Percentiles rank a stretch among this genome's conserved stretches.
phyloP scores from a whole-genome alignment of 2,113 vertebrate genomes.

The cattle (Bos taurus) region DNA sequence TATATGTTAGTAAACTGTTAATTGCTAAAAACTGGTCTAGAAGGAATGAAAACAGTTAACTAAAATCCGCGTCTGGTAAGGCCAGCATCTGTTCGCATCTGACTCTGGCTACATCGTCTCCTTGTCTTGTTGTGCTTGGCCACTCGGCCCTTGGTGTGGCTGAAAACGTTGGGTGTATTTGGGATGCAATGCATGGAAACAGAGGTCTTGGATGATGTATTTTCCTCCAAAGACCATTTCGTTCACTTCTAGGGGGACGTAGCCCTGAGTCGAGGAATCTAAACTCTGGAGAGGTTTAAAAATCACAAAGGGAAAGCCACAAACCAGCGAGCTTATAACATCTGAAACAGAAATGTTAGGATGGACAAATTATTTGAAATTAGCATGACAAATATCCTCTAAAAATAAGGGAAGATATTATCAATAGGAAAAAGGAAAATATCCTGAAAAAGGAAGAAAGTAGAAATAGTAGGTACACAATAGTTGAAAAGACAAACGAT shows the following conservation, averaged over 20 bases:
- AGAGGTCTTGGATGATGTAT: neutral
- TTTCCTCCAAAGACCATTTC: neutral
- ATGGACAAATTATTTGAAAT: neutral
- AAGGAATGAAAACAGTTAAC: neutral
- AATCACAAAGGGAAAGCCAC: neutral
- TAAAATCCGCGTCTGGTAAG: neutral
- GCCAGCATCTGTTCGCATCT: neutral
- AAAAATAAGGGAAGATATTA: neutral
- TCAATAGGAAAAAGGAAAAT: neutral
- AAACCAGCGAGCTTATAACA: too few relatives aligned
- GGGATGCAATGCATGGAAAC: neutral
- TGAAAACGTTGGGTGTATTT: neutral
- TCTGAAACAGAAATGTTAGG: neutral
- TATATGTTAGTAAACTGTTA: neutral
- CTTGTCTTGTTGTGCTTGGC: neutral
- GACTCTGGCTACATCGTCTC: neutral
- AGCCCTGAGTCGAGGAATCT: neutral
- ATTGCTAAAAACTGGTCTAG: neutral
- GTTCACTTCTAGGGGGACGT: neutral
- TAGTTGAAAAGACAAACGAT: neutral
- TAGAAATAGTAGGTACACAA: neutral
- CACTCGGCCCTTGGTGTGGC: neutral
- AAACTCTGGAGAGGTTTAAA: neutral
- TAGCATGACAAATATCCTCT: neutral
- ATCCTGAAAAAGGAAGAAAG: neutral